phyloP scores from a whole-genome alignment of 2,888 invertebrate species.

The Rhamphomyia laevipes region DNA sequence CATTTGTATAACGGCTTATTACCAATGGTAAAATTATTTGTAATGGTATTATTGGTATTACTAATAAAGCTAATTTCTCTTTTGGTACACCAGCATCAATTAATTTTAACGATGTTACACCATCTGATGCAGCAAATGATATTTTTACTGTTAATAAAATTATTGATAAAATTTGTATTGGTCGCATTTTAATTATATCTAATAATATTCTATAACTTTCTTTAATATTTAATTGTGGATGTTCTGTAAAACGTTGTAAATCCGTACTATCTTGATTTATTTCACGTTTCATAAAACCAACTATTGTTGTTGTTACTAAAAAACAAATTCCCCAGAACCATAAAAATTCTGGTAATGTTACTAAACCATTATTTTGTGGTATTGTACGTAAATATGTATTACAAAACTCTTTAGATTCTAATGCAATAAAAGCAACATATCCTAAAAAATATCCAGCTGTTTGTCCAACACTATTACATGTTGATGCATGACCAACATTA shows the following conservation, averaged over 20 bases:
- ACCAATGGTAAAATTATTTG: constrained; percentile 86
- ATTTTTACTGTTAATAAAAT: constrained; percentile 88
- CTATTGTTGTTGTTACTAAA: constrained; percentile 76
- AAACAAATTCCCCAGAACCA: constrained; percentile 93
- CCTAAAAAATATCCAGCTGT: constrained; percentile 95
- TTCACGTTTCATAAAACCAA: constrained; percentile 82
- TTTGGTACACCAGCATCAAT: constrained; percentile 94
- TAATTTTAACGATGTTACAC: constrained; percentile 86
- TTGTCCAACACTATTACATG: constrained; percentile 97
- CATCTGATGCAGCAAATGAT: constrained; percentile 89
- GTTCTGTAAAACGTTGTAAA: constrained; percentile 25
- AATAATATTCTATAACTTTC: constrained; percentile 75
- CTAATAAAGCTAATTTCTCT: constrained; percentile 84
- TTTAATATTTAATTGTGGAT: constrained; percentile 39
- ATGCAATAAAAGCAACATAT: constrained; percentile 88
- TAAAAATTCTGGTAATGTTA: constrained; percentile 71
- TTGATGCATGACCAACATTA: constrained; percentile 97
- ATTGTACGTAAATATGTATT: constrained; percentile 74
- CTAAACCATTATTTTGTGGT: constrained; percentile 58
- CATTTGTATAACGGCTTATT: constrained; percentile 62
- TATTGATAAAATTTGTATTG: constrained; percentile 64
- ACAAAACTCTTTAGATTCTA: constrained; percentile 93
- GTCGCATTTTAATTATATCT: constrained; percentile 70
- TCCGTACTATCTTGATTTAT: constrained; percentile 37
- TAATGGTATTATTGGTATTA: constrained; percentile 85